Conservation (phyloP, 2,888 invertebrate genomes). For the Opisthograptis luteolata region DNA sequence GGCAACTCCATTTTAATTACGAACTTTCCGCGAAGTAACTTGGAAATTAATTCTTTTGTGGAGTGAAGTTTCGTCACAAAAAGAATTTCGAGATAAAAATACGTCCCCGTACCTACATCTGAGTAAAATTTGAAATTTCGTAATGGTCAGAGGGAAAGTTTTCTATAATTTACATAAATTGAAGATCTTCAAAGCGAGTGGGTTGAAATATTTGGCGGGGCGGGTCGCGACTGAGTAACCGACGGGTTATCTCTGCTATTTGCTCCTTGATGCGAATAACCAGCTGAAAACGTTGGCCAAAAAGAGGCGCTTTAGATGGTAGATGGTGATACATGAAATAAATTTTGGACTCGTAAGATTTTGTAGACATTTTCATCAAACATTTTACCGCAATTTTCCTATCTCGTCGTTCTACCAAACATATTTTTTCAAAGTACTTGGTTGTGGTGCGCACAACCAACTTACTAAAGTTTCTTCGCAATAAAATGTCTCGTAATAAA, state of each 20-base stretch:
- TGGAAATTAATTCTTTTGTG: conserved; percentile 36
- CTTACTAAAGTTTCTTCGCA: no score
- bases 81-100: conserved; percentile 34
- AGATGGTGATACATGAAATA: no score
- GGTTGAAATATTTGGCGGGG: conserved; percentile 43
- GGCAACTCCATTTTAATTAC: conserved; percentile 33
- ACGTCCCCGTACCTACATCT: conserved; percentile 28
- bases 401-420: no score
- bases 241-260: conserved; percentile 7
- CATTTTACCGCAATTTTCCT: no score
- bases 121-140: conserved; percentile 46
- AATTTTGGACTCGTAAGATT: no score
- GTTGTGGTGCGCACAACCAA: no score
- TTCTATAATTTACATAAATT: conserved; percentile 55
- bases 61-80: conserved; percentile 24
- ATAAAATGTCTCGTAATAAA: no score
- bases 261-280: not conserved
- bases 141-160: conserved; percentile 51
- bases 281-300: not conserved
- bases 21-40: conserved; percentile 29
- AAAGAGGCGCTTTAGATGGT: not conserved
- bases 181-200: conserved; percentile 44
- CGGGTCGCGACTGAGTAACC: conserved; percentile 11
- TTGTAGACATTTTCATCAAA: no score
- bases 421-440: no score